Base-by-base conservation (phyloP, 2,113 vertebrate genomes). In the Gymnarchus niloticus region DNA sequence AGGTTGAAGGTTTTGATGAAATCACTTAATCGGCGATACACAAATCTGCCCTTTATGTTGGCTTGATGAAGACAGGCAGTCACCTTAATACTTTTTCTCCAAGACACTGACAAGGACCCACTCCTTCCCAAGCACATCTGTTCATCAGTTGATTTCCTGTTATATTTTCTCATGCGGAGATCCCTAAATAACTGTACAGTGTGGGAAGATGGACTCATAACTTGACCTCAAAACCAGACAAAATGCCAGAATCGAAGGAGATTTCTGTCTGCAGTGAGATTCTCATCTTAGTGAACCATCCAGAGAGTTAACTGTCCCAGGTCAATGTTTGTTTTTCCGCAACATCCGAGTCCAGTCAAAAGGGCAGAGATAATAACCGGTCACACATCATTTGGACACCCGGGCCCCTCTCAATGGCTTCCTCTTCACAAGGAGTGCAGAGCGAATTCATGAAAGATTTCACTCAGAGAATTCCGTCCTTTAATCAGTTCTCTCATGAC, bases 131-230 rank as follows among this genome's bases (percentile, higher is more conserved):
- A 10, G 48, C 77, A 51, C n/a, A 28, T 82, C 17, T 6, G 6
- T 33, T 17, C 37, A 8, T 52, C 28, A 33, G 49, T 28, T 25
- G 19, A n/a, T n/a, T 8, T 65, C 59, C 59, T 8, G 59, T 65
- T 33, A 54, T 37, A 54, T 82, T 82, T 82, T 82, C 80, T 51
- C 80, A 82, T 8, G 80, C 80, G 2, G 12, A 17, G 51, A 82
- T 54, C 80, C 56, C 25, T 2, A 82, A 82, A 82, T 56, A 82
- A 19, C 80, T 19, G 37, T 21, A 21, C 80, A 54, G 49, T 54
- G 80, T 82, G 80, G 80, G 80, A 82, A 82, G 51, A 54, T 37
- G 80, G 25, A 82, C 49, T 52, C 51, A 54, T 54, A 28, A 54
- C 51, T 33, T 82, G 80, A 82, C 80, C 80, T 25, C 25, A 82